Evolutionary conservation across 2,113 vertebrate genomes (phyloP).

Genomic region (Craseonycteris thonglongyai): DNA sequence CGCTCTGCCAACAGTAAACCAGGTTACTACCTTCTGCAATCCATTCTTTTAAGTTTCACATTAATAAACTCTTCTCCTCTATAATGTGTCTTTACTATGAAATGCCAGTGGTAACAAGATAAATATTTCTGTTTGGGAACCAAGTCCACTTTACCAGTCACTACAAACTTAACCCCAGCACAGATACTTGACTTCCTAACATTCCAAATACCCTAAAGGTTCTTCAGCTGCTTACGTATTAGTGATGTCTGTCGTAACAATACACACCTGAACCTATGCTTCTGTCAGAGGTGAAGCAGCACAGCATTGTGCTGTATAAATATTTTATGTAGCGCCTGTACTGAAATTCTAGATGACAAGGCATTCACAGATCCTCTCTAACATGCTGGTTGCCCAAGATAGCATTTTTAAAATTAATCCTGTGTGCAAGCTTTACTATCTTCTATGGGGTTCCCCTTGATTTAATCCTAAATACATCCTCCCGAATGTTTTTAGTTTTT

Average conservation of each 20-base stretch:
- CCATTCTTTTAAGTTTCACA: neutral
- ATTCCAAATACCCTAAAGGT: neutral
- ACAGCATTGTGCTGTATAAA: neutral
- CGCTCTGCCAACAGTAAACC: neutral
- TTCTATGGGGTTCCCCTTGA: neutral
- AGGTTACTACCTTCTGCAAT: neutral
- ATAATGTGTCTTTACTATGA: neutral
- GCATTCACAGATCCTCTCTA: neutral
- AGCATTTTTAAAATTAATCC: neutral
- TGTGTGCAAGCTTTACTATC: neutral
- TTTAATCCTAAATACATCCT: neutral
- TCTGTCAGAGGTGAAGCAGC: neutral
- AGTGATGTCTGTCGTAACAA: neutral
- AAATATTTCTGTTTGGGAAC: neutral
- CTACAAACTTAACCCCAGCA: neutral
- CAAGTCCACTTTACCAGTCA: neutral
- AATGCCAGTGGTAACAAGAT: neutral
- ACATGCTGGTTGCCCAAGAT: neutral
- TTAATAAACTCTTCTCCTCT: neutral
- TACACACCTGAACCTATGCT: neutral
- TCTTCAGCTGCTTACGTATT: neutral
- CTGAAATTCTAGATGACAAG: conserved; percentile 46
- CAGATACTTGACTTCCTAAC: neutral
- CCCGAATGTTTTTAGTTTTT: neutral
- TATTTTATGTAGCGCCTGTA: conserved; percentile 26